Base-by-base conservation (phyloP, 2,797 vertebrate genomes). In the Chelonia mydas region DNA sequence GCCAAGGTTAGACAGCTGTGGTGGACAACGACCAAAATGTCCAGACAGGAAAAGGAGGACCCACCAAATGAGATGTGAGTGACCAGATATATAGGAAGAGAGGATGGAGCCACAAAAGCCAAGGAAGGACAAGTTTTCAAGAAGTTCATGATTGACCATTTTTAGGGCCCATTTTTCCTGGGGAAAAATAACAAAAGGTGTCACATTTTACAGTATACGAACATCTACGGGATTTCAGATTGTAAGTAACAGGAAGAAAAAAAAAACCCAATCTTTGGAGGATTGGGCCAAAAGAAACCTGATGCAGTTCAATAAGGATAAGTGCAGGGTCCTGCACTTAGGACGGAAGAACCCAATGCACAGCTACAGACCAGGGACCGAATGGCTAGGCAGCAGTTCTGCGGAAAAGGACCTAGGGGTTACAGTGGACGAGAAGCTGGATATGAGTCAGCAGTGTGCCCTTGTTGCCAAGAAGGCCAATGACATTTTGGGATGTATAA, bases 181-280 rank as follows among this genome's bases (percentile, higher is more conserved):
- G 49, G 17, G 51, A 91, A 93, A 47, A 76, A 76, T 94, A 84
- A 23, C 3, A 1, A 53, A 93, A 90, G 86, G 6, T 47, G 74
- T 96, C 95, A 84, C 45, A 92, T 31, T 92, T 50, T 78, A 47
- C 25, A 16, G 45, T 78, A 49, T 78, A 88, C 89, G 55, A 85
- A 84, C 57, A 92, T 92, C 88, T 90, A 80, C 55, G 88, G 33
- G 80, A 83, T 96, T 92, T 91, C 87, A 87, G 80, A 88, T 51
- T 55, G 23, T 93, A 87, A 96, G 51, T 89, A 94, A 97, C 83
- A 95, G 95, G 96, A 96, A 97, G 90, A 95, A 93, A 97, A 96
- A 92, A 96, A 96, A 90, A 93, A 92, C 81, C 94, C 94, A 2
- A 82, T 76, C 85, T n/a, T n/a, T n/a, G n/a, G n/a, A n/a, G n/a